A percentile compares a stretch with the other conserved stretches of the same genome.
Conservation (phyloP, 1,140 invertebrate genomes). For the Euura saliciscinereae region DNA sequence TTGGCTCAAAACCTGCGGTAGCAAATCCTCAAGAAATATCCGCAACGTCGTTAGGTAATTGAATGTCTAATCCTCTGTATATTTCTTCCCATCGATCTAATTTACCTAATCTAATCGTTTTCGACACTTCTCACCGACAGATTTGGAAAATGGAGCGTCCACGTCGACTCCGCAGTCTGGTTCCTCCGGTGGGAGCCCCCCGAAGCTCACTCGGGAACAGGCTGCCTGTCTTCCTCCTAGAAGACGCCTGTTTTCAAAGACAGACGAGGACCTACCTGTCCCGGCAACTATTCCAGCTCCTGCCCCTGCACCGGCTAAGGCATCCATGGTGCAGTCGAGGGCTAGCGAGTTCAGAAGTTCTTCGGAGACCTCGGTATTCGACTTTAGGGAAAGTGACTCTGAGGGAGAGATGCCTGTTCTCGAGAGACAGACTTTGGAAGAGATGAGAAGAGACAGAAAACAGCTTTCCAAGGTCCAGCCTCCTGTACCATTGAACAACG, state of each 20-base stretch:
- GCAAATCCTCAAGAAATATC: slow-evolving; percentile 35
- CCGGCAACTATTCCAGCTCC: slow-evolving; percentile 35
- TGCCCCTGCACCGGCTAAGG: slow-evolving; percentile 25
- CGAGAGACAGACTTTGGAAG: slow-evolving; percentile 63
- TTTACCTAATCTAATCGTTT: too few species aligned
- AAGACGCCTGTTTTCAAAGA: slow-evolving; percentile 58
- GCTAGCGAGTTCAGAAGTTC: slow-evolving; percentile 64
- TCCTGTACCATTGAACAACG: slow-evolving; percentile 55
- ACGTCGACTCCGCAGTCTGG: slow-evolving; percentile 49
- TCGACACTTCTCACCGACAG: slow-evolving; percentile 21
- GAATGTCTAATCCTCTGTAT: not conserved
- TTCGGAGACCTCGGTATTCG: slow-evolving; percentile 69
- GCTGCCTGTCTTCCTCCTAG: slow-evolving; percentile 47
- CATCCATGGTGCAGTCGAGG: slow-evolving; percentile 47
- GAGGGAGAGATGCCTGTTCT: slow-evolving; percentile 66
- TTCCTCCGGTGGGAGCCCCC: slow-evolving; percentile 55
- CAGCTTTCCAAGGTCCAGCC: slow-evolving; percentile 58
- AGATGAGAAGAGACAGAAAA: slow-evolving; percentile 63
- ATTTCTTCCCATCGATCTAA: too few species aligned
- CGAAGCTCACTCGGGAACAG: slow-evolving; percentile 60
- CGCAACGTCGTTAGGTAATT: slow-evolving; percentile 43
- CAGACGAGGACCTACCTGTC: slow-evolving; percentile 56
- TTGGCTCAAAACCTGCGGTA: slow-evolving; percentile 36
- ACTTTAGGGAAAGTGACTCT: slow-evolving; percentile 66
- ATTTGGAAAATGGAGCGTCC: slow-evolving; percentile 44